Evolutionary conservation across 2,797 vertebrate genomes (phyloP).

Genomic region (Luscinia megarhynchos): DNA sequence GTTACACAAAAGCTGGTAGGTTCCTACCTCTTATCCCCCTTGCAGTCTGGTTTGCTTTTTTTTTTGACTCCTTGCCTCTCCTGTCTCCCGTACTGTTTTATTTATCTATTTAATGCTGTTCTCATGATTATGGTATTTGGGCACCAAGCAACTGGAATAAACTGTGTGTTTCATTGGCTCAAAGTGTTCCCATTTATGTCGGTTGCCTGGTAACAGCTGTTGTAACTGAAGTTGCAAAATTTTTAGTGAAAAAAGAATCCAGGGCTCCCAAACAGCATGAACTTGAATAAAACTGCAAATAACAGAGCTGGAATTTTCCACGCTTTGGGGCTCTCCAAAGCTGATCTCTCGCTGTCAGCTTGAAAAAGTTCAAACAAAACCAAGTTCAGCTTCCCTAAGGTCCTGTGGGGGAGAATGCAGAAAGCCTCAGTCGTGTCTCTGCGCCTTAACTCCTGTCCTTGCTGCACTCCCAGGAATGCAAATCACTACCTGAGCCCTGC

Average conservation of each 20-base stretch:
- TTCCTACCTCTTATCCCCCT: background rate
- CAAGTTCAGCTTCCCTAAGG: background rate
- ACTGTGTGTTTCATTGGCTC: constrained; percentile 28
- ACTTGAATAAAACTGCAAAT: background rate
- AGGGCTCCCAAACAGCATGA: background rate
- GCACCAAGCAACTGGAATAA: constrained; percentile 38
- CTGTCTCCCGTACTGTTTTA: background rate
- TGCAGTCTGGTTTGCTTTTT: background rate
- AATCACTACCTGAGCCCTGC: background rate
- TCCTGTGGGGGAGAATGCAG: background rate
- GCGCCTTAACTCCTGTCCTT: background rate
- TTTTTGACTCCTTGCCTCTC: background rate
- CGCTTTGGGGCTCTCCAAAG: constrained; percentile 10
- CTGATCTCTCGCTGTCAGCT: background rate
- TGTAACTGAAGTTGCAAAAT: constrained; percentile 53
- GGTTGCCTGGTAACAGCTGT: constrained; percentile 59
- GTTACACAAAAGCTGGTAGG: rapidly evolving
- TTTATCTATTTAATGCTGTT: constrained; percentile 26
- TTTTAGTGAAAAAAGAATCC: constrained; percentile 27
- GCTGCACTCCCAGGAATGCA: background rate
- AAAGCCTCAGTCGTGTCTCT: background rate
- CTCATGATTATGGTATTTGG: constrained; percentile 51
- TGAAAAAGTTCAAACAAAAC: constrained; percentile 33
- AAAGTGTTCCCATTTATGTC: background rate
- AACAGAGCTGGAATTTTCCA: constrained; percentile 41